Evolutionary conservation across 92 coral and sea anemone species (phyloP).

Genomic region (Porites evermanni): DNA sequence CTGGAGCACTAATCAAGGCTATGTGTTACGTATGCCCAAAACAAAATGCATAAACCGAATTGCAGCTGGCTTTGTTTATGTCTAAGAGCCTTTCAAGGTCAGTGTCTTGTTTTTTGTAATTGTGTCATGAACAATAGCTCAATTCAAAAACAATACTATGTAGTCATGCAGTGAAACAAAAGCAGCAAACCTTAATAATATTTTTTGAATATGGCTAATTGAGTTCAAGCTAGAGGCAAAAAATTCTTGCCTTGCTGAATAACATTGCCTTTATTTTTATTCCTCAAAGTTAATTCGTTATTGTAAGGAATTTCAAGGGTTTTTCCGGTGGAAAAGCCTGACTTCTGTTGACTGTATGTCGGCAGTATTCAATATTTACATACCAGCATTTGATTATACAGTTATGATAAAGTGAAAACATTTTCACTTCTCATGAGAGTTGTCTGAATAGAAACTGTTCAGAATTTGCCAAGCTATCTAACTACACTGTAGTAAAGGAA

Average conservation of each 20-base stretch:
- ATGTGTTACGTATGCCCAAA: background rate
- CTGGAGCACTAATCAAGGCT: background rate
- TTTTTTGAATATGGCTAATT: background rate
- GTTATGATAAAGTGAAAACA: background rate
- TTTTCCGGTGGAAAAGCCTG: background rate
- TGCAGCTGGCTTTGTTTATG: conserved; percentile 10
- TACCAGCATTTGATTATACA: background rate
- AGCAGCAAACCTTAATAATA: background rate
- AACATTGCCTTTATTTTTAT: background rate
- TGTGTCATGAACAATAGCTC: conserved; percentile 7
- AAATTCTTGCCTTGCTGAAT: background rate
- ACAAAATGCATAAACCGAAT: background rate
- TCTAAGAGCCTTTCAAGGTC: conserved; percentile 18
- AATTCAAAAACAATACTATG: background rate
- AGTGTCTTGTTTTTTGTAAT: conserved; percentile 21
- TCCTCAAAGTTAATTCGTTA: background rate
- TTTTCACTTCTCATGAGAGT: background rate
- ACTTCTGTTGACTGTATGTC: background rate
- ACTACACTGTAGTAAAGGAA: background rate
- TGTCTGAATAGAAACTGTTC: background rate
- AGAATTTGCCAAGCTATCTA: too few species aligned
- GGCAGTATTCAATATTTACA: background rate
- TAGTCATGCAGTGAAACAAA: background rate
- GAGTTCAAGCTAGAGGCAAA: background rate
- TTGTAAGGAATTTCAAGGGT: background rate